A percentile compares a stretch with the other conserved stretches of the same genome.
phyloP scores from a whole-genome alignment of 35 echinoderm and acorn worm species.

The Ptychodera flava region DNA sequence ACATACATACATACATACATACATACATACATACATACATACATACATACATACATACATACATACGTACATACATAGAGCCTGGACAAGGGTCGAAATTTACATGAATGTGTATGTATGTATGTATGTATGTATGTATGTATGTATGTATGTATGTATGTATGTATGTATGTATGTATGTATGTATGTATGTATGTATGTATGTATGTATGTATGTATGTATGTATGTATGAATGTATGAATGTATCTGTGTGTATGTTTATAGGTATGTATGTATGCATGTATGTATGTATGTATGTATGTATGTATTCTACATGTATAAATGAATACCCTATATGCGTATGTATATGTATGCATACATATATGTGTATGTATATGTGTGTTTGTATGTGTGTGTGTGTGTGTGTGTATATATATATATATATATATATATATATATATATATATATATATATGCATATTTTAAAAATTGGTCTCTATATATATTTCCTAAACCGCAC shows the following conservation, averaged over 20 bases:
- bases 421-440: too few species aligned
- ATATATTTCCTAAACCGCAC: too few species aligned
- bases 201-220: background rate
- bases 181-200: slow-evolving; percentile 2
- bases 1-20: background rate
- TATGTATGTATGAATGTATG: background rate
- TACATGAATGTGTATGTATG: background rate
- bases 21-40: background rate
- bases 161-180: slow-evolving; percentile 2
- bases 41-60: background rate
- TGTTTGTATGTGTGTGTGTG: too few species aligned
- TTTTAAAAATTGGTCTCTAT: too few species aligned
- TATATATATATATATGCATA: too few species aligned
- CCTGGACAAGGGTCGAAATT: background rate
- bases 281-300: background rate
- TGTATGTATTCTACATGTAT: background rate
- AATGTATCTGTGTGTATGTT: too few species aligned
- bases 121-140: slow-evolving; percentile 2
- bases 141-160: slow-evolving; percentile 2
- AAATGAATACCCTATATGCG: background rate
- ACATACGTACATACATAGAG: background rate
- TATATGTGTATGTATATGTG: background rate
- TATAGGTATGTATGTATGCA: too few species aligned
- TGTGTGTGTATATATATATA: too few species aligned
- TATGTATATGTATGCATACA: background rate